Percentiles rank a stretch among this genome's conserved stretches.
Evolutionary conservation across 1,140 invertebrate genomes (phyloP).

Genomic region (Brachystomella parvula): DNA sequence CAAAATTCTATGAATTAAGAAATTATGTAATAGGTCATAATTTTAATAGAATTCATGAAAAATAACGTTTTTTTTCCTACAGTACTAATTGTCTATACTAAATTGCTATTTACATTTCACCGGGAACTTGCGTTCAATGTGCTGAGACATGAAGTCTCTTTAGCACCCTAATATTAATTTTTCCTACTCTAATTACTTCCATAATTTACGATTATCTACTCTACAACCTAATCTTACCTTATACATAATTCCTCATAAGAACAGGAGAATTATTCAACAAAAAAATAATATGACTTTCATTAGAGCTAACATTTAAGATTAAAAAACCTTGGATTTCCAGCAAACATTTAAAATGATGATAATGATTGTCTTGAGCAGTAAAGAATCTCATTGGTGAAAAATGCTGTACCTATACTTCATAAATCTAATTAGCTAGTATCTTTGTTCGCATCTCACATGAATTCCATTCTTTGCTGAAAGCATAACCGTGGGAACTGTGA

Average conservation of each 20-base stretch:
- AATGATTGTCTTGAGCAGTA: not conserved
- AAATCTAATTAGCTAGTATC: slow-evolving; percentile 2
- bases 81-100: not conserved
- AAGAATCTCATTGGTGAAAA: not conserved
- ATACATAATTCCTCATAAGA: not conserved
- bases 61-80: not conserved
- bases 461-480: slow-evolving; percentile 39
- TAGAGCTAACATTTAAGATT: not conserved
- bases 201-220: too few species aligned
- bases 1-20: not conserved
- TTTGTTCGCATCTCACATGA: slow-evolving; percentile 30
- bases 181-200: not conserved
- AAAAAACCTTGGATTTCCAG: not conserved
- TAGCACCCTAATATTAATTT: not conserved
- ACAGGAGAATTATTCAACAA: not conserved
- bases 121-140: too few species aligned
- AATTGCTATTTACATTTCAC: too few species aligned
- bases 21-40: not conserved
- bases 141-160: not conserved
- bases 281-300: too few species aligned
- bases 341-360: not conserved
- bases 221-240: too few species aligned
- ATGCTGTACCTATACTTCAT: not conserved
- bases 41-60: not conserved
- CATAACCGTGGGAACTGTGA: slow-evolving; percentile 38